A percentile compares a stretch with the other conserved stretches of the same genome.
phyloP scores from a whole-genome alignment of 2,888 invertebrate species.

The Patella ulyssiponensis region DNA sequence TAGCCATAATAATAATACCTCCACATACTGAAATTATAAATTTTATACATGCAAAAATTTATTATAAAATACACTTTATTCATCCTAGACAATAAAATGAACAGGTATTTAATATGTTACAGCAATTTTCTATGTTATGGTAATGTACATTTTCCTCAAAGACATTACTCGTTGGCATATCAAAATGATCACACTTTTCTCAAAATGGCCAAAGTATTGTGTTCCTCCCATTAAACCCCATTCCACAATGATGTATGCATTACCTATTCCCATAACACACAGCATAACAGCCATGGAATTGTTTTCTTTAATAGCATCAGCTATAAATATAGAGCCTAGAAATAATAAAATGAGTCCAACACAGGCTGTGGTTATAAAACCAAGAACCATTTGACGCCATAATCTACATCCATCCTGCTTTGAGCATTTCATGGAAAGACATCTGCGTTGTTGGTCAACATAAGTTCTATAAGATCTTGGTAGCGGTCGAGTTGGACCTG shows the following conservation, averaged over 20 bases:
- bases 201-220: no score
- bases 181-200: no score
- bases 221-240: no score
- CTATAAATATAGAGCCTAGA: constrained; percentile 60
- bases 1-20: constrained; percentile 59
- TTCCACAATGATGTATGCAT: constrained; percentile 17
- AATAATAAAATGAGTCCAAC: constrained; percentile 61
- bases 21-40: constrained; percentile 59
- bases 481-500: constrained; percentile 32
- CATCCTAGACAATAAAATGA: no score
- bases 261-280: constrained; percentile 67
- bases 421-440: constrained; percentile 25
- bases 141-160: no score
- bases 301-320: constrained; percentile 54
- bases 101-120: no score
- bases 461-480: constrained; percentile 39
- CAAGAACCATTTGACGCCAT: constrained; percentile 63
- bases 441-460: constrained; percentile 38
- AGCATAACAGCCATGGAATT: constrained; percentile 64
- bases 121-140: no score
- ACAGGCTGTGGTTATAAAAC: constrained; percentile 60
- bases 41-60: no score
- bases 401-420: constrained; percentile 48
- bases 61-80: no score
- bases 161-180: no score